A percentile compares a stretch with the other conserved stretches of the same genome.
Conservation (phyloP, 2,797 vertebrate genomes). For the Lepus oiostolus region DNA sequence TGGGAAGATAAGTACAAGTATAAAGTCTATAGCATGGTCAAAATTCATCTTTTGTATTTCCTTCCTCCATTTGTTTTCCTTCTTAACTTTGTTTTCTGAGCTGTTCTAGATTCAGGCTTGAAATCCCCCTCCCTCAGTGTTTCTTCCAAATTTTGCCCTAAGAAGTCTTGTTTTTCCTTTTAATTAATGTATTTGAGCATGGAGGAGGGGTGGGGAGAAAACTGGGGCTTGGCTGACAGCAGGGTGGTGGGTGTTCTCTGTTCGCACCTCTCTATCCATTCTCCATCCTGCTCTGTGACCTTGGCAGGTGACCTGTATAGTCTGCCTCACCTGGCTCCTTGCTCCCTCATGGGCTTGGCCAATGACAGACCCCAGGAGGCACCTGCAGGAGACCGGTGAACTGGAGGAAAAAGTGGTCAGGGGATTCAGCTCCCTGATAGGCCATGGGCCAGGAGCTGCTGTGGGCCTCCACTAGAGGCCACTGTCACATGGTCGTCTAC, state of each 20-base stretch:
- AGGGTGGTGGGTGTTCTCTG: neutral
- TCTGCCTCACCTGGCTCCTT: neutral
- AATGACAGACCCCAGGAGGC: neutral
- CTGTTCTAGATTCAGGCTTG: neutral
- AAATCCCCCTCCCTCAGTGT: neutral
- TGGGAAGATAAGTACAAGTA: neutral
- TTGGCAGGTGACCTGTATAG: neutral
- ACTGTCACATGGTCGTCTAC: neutral
- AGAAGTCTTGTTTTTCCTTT: neutral
- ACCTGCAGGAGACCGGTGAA: neutral
- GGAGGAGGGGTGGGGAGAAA: no score
- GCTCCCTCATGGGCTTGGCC: neutral
- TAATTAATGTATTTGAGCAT: no score
- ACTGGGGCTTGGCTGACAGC: no score
- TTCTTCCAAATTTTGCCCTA: neutral
- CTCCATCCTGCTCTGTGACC: neutral
- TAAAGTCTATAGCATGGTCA: neutral
- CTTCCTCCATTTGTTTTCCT: neutral
- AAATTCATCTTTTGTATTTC: neutral
- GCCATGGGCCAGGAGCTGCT: neutral
- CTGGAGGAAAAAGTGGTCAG: neutral
- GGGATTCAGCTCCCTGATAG: neutral
- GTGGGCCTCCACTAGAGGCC: neutral
- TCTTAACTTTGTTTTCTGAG: neutral
- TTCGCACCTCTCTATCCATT: neutral